phyloP scores from a whole-genome alignment of 2,888 invertebrate species.

The Halictus ligatus region DNA sequence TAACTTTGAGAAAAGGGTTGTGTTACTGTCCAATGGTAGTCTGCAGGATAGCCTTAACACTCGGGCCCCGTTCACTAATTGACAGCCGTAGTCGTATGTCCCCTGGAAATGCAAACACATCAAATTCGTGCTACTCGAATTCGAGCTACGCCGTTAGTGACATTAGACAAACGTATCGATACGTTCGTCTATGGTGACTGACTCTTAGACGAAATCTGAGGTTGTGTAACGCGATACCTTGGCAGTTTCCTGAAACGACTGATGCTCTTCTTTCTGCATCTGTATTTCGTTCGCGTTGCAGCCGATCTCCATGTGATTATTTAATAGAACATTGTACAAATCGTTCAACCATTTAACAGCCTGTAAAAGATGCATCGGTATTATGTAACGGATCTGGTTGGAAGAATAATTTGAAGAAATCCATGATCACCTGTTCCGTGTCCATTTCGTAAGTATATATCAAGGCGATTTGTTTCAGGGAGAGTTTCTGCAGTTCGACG shows the following conservation, averaged over 20 bases:
- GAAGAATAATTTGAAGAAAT: background rate
- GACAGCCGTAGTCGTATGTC: conserved; percentile 92
- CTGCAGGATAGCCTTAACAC: conserved; percentile 90
- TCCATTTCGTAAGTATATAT: conserved; percentile 92
- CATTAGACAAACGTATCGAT: background rate
- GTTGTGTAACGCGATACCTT: conserved; percentile 85
- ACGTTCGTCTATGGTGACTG: too few species aligned
- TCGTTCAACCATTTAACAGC: conserved; percentile 92
- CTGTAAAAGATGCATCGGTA: conserved; percentile 75
- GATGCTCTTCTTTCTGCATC: conserved; percentile 90
- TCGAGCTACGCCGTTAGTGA: background rate
- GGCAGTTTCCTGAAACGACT: conserved; percentile 91
- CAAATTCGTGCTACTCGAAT: background rate
- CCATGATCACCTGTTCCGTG: conserved; percentile 87
- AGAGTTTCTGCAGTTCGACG: conserved; percentile 90
- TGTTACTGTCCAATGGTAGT: conserved; percentile 86
- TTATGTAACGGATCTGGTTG: background rate
- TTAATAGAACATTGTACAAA: conserved; percentile 89
- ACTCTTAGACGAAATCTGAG: too few species aligned
- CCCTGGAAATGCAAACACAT: conserved; percentile 85
- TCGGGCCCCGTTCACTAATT: conserved; percentile 90
- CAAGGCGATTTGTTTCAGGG: conserved; percentile 91
- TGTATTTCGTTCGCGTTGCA: conserved; percentile 90
- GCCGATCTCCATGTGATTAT: conserved; percentile 90
- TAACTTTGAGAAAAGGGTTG: conserved; percentile 86